Conservation (phyloP, 2,797 vertebrate genomes). For the Dendrocincla tyrannina region DNA sequence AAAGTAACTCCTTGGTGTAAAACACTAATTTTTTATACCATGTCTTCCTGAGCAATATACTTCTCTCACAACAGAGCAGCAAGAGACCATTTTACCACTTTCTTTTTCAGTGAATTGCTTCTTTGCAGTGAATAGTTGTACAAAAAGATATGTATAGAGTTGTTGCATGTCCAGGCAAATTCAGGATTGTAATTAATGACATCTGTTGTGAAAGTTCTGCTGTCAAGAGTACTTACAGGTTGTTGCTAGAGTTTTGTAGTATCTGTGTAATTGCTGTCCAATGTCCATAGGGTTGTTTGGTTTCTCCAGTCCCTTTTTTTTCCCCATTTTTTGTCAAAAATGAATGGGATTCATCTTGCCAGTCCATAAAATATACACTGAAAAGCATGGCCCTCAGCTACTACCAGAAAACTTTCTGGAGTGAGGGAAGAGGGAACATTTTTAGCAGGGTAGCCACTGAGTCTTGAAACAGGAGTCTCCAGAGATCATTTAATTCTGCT, state of each 20-base stretch:
- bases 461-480: not conserved
- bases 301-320: not conserved
- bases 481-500: constrained; percentile 35
- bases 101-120: not conserved
- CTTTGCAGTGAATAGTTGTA: not conserved
- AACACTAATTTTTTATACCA: not conserved
- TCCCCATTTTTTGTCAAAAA: not conserved
- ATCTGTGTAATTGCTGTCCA: not conserved
- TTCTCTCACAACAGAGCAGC: not conserved
- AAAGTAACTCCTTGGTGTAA: not conserved
- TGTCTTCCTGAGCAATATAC: not conserved
- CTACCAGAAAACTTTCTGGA: not conserved
- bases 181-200: not conserved
- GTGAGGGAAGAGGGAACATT: not conserved
- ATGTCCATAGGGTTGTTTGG: not conserved
- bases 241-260: not conserved
- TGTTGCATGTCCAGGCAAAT: not conserved
- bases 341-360: not conserved
- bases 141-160: not conserved
- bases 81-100: not conserved
- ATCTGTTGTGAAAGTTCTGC: not conserved
- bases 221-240: not conserved
- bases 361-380: not conserved
- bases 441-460: not conserved
- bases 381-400: not conserved